Evolutionary conservation across 2,113 vertebrate species (phyloP).

Genomic region (Cyprinus carpio): DNA sequence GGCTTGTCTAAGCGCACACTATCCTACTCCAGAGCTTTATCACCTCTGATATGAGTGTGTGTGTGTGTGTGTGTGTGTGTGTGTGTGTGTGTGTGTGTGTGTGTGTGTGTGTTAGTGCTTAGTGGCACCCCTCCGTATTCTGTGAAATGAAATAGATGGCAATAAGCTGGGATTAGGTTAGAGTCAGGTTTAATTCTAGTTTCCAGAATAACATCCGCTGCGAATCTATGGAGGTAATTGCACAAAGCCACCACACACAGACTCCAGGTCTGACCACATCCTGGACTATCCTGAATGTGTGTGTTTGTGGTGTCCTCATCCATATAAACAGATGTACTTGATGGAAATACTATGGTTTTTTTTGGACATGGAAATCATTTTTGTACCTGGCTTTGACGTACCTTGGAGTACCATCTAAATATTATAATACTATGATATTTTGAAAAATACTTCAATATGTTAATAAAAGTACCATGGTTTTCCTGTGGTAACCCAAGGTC

Average conservation of each 20-base stretch:
- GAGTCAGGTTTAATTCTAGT: constrained; percentile 69
- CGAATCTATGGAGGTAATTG: constrained; percentile 54
- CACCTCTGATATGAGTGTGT: neutral
- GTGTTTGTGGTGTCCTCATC: constrained; percentile 14
- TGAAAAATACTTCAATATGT: neutral
- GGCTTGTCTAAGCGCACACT: neutral
- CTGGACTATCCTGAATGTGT: constrained; percentile 12
- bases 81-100: neutral
- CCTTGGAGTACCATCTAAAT: neutral
- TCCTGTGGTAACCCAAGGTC: neutral
- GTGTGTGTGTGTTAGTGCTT: neutral
- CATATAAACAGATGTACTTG: neutral
- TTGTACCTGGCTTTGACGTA: neutral
- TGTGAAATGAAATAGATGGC: constrained; percentile 38
- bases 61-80: neutral
- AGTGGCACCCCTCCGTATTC: neutral
- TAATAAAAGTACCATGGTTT: neutral
- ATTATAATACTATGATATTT: too few species aligned
- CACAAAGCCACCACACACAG: constrained; percentile 37
- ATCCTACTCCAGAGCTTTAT: neutral
- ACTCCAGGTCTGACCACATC: neutral
- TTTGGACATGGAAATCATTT: neutral
- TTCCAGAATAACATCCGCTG: constrained; percentile 64
- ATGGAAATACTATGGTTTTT: neutral
- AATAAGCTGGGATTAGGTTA: constrained; percentile 69